Conservation (phyloP, 2,113 vertebrate genomes). For the Laticauda laticaudata region DNA sequence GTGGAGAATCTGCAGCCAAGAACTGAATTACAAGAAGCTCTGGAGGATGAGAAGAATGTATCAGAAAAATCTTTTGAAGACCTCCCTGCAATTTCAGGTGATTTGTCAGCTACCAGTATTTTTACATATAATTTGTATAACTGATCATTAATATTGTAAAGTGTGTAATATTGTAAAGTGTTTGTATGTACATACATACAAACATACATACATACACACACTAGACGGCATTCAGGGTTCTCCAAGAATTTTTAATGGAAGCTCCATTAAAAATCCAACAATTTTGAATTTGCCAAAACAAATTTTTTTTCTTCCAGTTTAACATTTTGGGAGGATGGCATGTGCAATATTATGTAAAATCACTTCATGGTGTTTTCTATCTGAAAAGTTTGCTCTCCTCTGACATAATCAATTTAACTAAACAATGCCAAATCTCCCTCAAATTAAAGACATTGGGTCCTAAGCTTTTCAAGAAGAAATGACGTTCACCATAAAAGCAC, state of each 20-base stretch:
- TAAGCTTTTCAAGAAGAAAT: not conserved
- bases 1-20: constrained; percentile 36
- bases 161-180: no score
- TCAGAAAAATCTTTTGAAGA: constrained; percentile 50
- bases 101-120: not conserved
- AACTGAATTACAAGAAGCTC: not conserved
- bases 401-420: not conserved
- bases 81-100: constrained; percentile 62
- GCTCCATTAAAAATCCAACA: not conserved
- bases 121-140: not conserved
- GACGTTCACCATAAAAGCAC: no score
- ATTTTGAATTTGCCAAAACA: not conserved
- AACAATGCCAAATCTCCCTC: not conserved
- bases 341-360: not conserved
- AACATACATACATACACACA: not conserved
- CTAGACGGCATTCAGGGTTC: not conserved
- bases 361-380: not conserved
- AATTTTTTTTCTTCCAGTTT: not conserved
- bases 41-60: constrained; percentile 18
- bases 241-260: not conserved
- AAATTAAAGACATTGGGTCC: not conserved
- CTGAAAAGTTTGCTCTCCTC: not conserved
- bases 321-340: not conserved
- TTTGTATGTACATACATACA: no score
- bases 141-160: not conserved